Conservation (phyloP, 2,888 invertebrate species). For the Thelaira solivaga region DNA sequence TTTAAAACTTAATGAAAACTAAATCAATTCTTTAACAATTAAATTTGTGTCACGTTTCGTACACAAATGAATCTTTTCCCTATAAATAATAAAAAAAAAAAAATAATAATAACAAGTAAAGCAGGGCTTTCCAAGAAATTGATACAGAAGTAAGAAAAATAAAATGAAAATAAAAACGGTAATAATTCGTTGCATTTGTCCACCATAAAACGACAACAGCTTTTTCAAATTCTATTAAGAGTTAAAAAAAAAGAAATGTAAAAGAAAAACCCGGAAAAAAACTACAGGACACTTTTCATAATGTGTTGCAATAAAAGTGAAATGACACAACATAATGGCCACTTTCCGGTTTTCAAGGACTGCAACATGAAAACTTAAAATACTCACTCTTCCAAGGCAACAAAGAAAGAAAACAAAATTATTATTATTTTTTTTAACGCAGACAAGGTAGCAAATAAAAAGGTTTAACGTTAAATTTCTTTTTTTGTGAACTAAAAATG, state of each 20-base stretch:
- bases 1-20: background rate
- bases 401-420: constrained; percentile 11
- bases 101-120: too few relatives aligned
- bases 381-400: background rate
- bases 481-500: constrained; percentile 53
- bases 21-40: background rate
- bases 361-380: constrained; percentile 16
- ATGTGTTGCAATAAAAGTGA: constrained; percentile 56
- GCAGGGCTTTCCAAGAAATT: background rate
- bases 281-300: constrained; percentile 1
- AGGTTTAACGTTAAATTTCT: constrained; percentile 38
- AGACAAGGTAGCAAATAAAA: constrained; percentile 1
- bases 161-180: background rate
- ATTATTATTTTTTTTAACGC: background rate
- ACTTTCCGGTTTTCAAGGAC: constrained; percentile 61
- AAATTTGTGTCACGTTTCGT: constrained; percentile 18
- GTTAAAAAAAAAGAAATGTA: background rate
- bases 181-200: constrained; percentile 60
- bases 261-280: too few relatives aligned
- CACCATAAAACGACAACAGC: constrained; percentile 36
- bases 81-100: background rate
- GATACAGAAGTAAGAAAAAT: background rate
- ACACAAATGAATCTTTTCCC: background rate
- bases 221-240: constrained; percentile 26
- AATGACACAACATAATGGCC: constrained; percentile 64